Percentiles rank a stretch among this genome's conserved stretches.
These are phyloP conservation scores for Pipistrellus pipistrellus DNA, from an alignment of 2,797 vertebrate species.

Conservation along the genomic window DNA sequence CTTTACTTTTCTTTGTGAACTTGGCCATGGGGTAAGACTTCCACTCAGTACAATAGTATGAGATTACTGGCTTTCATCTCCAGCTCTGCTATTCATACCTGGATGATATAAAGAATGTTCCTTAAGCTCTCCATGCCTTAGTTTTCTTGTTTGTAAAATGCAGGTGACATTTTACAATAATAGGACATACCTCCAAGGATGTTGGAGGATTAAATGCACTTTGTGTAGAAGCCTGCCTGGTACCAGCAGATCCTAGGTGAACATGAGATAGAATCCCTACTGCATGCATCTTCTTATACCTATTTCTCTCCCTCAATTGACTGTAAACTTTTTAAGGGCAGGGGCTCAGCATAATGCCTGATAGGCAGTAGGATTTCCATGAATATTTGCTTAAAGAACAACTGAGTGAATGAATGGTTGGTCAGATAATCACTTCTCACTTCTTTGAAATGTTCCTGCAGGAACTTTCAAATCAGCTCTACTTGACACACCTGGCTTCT, in stretches of 20 bases:
- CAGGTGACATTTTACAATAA: neutral
- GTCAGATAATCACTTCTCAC: neutral
- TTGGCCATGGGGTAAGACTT: neutral
- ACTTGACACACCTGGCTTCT: neutral
- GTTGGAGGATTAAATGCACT: neutral
- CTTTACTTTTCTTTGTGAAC: neutral
- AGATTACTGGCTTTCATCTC: neutral
- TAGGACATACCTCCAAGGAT: neutral
- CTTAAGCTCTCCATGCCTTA: neutral
- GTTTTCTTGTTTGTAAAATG: neutral
- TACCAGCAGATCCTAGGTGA: neutral
- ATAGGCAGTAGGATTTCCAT: neutral
- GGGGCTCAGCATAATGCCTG: neutral
- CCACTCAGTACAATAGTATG: neutral
- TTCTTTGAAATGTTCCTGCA: neutral
- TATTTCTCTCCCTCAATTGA: neutral
- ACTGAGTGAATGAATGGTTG: neutral
- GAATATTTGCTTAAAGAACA: slow-evolving; percentile 6
- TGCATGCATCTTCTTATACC: neutral
- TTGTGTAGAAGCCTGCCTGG: neutral
- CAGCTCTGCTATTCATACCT: neutral
- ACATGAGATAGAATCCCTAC: neutral
- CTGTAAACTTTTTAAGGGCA: neutral
- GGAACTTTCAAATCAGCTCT: slow-evolving; percentile 53
- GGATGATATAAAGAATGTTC: neutral